phyloP scores from a whole-genome alignment of 2,888 invertebrate species.

The Campoplex capitator region DNA sequence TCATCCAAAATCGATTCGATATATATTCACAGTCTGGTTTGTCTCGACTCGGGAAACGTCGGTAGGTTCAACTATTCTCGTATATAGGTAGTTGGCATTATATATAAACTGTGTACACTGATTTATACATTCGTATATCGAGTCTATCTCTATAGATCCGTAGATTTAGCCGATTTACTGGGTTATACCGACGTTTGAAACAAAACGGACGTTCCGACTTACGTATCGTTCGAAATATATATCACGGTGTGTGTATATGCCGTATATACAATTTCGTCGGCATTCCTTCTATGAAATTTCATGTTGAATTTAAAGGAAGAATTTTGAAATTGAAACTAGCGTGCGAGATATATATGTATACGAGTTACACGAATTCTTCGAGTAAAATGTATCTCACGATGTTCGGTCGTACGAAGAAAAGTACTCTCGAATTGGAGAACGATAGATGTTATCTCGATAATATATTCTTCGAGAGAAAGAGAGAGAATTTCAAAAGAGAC shows the following conservation, averaged over 20 bases:
- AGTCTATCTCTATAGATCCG: not conserved
- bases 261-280: constrained; percentile 9
- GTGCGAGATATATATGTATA: not conserved
- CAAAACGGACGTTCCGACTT: constrained; percentile 12
- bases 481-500: constrained; percentile 16
- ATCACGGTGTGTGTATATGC: not conserved
- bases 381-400: constrained; percentile 25
- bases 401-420: not conserved
- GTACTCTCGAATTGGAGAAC: constrained; percentile 11
- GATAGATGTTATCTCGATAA: constrained; percentile 19
- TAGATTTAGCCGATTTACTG: not conserved
- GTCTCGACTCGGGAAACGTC: constrained; percentile 16
- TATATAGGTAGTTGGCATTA: not conserved
- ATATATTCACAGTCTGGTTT: constrained; percentile 18
- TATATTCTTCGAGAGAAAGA: constrained; percentile 12
- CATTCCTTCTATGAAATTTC: constrained; percentile 33
- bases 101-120: not conserved
- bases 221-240: constrained; percentile 16
- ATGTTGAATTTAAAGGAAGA: constrained; percentile 19
- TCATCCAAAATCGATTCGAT: constrained; percentile 22
- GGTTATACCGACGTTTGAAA: constrained; percentile 24
- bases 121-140: not conserved
- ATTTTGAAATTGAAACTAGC: constrained; percentile 26
- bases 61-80: constrained; percentile 23
- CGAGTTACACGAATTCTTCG: not conserved